Conservation (phyloP, 2,113 vertebrate species). For the Bufo bufo region DNA sequence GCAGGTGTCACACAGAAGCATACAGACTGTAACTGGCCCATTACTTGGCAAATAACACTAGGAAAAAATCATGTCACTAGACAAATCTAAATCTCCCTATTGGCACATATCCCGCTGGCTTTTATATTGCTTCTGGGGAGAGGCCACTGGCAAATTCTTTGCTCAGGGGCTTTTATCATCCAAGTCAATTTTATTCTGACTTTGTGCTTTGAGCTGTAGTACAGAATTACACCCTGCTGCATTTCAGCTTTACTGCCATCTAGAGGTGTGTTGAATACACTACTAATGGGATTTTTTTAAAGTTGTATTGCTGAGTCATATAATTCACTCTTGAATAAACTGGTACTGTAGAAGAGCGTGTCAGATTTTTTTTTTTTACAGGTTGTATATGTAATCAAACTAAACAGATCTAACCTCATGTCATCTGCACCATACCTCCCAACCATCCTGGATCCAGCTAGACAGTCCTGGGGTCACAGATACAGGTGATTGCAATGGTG, state of each 20-base stretch:
- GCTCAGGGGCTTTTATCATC: too few species aligned
- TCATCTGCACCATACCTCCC: neutral
- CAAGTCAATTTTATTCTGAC: neutral
- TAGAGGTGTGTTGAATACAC: neutral
- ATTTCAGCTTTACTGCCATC: neutral
- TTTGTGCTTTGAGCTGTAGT: neutral
- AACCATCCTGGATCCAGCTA: too few species aligned
- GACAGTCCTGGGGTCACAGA: too few species aligned
- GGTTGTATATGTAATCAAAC: neutral
- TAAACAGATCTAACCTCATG: neutral
- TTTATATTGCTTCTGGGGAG: too few species aligned
- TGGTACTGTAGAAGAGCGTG: neutral
- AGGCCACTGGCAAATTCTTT: too few species aligned
- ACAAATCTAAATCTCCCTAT: too few species aligned
- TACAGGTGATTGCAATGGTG: too few species aligned
- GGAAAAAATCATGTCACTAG: too few species aligned
- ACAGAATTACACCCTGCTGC: neutral
- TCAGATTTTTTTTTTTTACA: neutral
- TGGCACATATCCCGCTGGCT: too few species aligned
- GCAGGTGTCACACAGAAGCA: too few species aligned
- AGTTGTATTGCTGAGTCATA: constrained; percentile 2
- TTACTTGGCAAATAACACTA: too few species aligned
- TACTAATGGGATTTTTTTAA: neutral
- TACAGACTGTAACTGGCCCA: too few species aligned
- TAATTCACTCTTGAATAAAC: neutral